These are phyloP conservation scores for Brenthis ino DNA, from an alignment of 2,888 invertebrate genomes.

Conservation along the genomic window DNA sequence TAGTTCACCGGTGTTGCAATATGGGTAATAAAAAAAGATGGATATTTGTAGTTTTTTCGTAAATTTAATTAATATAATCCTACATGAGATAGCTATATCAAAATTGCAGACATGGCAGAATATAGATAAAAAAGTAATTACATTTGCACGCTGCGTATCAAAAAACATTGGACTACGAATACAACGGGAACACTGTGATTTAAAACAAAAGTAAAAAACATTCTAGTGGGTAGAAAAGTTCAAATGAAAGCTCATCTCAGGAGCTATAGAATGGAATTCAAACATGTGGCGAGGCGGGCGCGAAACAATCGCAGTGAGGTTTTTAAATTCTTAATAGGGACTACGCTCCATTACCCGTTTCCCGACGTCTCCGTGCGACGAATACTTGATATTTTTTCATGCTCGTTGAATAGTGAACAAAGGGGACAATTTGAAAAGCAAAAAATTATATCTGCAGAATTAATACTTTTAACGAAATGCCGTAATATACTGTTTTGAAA, in stretches of 20 bases:
- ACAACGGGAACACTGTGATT: conserved; percentile 8
- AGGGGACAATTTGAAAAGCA: conserved; percentile 19
- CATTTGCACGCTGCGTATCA: neutral
- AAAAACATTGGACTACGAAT: neutral
- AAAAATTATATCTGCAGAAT: conserved; percentile 23
- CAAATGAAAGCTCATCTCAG: conserved; percentile 31
- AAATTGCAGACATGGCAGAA: neutral
- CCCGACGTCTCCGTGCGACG: conserved; percentile 37
- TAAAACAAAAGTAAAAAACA: conserved; percentile 18
- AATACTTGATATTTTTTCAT: conserved; percentile 37
- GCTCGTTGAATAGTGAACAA: conserved; percentile 27
- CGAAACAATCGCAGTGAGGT: conserved; percentile 35
- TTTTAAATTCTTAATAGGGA: conserved; percentile 44
- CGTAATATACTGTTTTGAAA: no score
- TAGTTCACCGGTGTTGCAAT: no score
- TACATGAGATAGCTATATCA: no score
- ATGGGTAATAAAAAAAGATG: no score
- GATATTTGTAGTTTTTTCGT: no score
- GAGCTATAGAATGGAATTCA: conserved; percentile 25
- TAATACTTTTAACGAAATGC: no score
- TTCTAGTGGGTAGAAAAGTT: conserved; percentile 24
- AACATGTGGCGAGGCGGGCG: conserved; percentile 28
- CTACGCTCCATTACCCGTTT: conserved; percentile 38
- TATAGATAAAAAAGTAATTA: neutral
- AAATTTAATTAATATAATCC: no score